Conservation (phyloP, 2,888 invertebrate genomes). For the Ophonus ardosiacus region DNA sequence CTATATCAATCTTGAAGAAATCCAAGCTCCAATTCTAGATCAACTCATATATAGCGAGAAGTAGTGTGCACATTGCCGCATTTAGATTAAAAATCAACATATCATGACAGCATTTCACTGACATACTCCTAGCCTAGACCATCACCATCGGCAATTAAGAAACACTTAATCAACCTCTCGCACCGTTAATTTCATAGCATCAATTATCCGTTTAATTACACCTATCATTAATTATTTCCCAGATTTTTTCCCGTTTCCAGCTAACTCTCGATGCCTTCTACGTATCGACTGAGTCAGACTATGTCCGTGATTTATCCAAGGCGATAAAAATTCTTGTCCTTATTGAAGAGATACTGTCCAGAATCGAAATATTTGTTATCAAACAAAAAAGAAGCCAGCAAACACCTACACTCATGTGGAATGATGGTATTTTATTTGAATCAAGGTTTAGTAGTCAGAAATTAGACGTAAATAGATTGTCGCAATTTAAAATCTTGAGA, state of each 20-base stretch:
- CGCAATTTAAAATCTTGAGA: too few relatives aligned
- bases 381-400: not conserved
- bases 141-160: constrained; percentile 37
- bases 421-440: too few relatives aligned
- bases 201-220: constrained; percentile 46
- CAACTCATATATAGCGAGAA: not conserved
- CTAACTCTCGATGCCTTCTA: constrained; percentile 40
- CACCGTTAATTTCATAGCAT: constrained; percentile 42
- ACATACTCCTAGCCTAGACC: constrained; percentile 14
- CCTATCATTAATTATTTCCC: constrained; percentile 52
- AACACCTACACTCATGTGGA: not conserved
- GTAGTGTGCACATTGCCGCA: not conserved
- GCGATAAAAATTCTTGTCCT: constrained; percentile 30
- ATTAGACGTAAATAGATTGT: too few relatives aligned
- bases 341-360: not conserved
- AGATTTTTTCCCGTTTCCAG: constrained; percentile 33
- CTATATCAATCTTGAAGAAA: not conserved
- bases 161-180: constrained; percentile 41
- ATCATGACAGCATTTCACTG: constrained; percentile 32
- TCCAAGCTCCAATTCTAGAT: not conserved
- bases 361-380: not conserved
- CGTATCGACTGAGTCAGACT: not conserved
- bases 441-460: too few relatives aligned
- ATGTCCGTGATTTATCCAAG: constrained; percentile 18
- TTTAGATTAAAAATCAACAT: constrained; percentile 10